Percentiles rank a stretch among this genome's conserved stretches.
These are phyloP conservation scores for Varanus komodoensis DNA, from an alignment of 2,113 vertebrate species.

Conservation along the genomic window DNA sequence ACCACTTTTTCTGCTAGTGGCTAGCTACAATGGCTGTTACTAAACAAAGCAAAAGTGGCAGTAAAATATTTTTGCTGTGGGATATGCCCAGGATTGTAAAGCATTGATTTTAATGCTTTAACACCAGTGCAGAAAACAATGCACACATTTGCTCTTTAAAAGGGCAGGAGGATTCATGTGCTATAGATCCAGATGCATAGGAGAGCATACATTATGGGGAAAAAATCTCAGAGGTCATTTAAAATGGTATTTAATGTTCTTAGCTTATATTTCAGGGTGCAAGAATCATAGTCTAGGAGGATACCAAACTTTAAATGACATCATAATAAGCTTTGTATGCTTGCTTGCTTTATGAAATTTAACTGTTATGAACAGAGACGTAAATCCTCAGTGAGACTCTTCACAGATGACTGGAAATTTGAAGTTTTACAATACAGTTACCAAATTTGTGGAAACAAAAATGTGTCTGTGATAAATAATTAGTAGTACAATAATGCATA, in stretches of 20 bases:
- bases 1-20: neutral
- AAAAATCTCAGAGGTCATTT: neutral
- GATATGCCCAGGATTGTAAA: slow-evolving; percentile 69
- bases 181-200: neutral
- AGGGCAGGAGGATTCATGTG: neutral
- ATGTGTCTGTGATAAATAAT: slow-evolving; percentile 44
- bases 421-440: no score
- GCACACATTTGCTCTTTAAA: neutral
- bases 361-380: neutral
- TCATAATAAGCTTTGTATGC: slow-evolving; percentile 50
- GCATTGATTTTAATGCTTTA: slow-evolving; percentile 47
- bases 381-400: no score
- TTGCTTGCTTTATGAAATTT: slow-evolving; percentile 28
- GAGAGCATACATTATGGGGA: neutral
- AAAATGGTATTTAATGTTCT: neutral
- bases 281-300: slow-evolving; percentile 18
- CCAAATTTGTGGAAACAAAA: neutral
- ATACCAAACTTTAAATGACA: slow-evolving; percentile 50
- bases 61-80: slow-evolving; percentile 71
- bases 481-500: slow-evolving; percentile 51
- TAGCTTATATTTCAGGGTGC: slow-evolving; percentile 37
- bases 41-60: slow-evolving; percentile 72
- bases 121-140: slow-evolving; percentile 67
- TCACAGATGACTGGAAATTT: no score
- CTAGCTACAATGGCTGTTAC: slow-evolving; percentile 65